Conservation (phyloP, 2,888 invertebrate species). For the Lasioglossum leucozonium region DNA sequence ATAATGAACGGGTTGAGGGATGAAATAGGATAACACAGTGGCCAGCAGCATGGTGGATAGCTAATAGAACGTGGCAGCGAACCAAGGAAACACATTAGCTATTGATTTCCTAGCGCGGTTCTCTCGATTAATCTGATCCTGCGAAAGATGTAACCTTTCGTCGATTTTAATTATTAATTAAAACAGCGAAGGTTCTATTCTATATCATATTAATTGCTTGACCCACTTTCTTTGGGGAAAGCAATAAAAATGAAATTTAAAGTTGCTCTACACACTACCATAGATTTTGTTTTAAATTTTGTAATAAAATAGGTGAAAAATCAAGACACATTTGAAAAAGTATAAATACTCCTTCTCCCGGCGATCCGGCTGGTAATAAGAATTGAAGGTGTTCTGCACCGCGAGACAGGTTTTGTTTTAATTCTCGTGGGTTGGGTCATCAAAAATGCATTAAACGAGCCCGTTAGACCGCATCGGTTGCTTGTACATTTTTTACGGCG, state of each 20-base stretch:
- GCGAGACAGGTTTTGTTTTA: not conserved
- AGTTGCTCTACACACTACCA: too few relatives aligned
- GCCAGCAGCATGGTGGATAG: not conserved
- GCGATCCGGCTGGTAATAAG: too few relatives aligned
- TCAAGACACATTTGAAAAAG: too few relatives aligned
- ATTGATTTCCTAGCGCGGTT: not conserved
- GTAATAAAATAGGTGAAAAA: too few relatives aligned
- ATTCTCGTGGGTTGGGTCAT: not conserved
- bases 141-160: not conserved
- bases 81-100: not conserved
- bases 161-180: not conserved
- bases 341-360: too few relatives aligned
- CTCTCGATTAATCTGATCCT: not conserved
- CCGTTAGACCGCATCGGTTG: not conserved
- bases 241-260: too few relatives aligned
- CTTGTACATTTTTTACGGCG: not conserved
- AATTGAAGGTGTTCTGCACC: not conserved
- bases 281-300: not conserved
- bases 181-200: not conserved
- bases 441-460: not conserved
- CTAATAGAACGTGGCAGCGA: not conserved
- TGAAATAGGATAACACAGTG: not conserved
- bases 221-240: too few relatives aligned
- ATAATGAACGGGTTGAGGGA: not conserved
- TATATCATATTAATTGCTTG: not conserved